A percentile compares a stretch with the other conserved stretches of the same genome.
Evolutionary conservation across 2,113 vertebrate species (phyloP).

Genomic region (Tenebrosternarchus preto): DNA sequence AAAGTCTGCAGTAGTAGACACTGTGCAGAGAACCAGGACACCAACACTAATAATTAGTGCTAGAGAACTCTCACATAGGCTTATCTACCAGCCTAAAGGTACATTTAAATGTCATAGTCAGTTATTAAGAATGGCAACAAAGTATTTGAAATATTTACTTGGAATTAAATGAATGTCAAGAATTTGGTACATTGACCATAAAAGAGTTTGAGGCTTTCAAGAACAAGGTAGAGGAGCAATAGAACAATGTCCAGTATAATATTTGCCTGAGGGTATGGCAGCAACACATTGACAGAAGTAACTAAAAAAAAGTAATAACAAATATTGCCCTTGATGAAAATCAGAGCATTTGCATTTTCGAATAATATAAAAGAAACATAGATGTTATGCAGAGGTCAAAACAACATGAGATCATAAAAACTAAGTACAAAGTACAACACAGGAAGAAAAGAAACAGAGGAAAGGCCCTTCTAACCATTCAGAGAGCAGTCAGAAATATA

Average conservation of each 20-base stretch:
- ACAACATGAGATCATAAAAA: no score
- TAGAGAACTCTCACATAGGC: constrained; percentile 85
- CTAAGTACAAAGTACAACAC: no score
- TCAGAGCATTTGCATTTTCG: not conserved
- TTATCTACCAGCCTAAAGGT: constrained; percentile 87
- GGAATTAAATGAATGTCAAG: not conserved
- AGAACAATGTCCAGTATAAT: constrained; percentile 83
- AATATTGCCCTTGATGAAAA: not conserved
- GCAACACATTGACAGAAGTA: constrained; percentile 74
- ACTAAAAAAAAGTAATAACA: not conserved
- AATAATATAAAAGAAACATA: not conserved
- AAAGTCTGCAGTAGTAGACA: constrained; percentile 95
- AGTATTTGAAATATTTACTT: not conserved
- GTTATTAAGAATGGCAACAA: not conserved
- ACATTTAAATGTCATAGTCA: not conserved
- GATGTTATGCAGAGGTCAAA: no score
- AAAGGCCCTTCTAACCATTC: no score
- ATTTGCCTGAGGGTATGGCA: constrained; percentile 88
- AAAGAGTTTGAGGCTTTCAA: constrained; percentile 86
- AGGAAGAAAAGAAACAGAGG: no score
- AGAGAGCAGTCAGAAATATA: no score
- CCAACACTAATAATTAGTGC: constrained; percentile 78
- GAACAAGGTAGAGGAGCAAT: constrained; percentile 83
- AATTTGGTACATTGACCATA: constrained; percentile 77
- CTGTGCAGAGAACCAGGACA: constrained; percentile 78